A percentile compares a stretch with the other conserved stretches of the same genome.
phyloP scores from a whole-genome alignment of 92 coral and sea anemone species.

The Blastomussa wellsi region DNA sequence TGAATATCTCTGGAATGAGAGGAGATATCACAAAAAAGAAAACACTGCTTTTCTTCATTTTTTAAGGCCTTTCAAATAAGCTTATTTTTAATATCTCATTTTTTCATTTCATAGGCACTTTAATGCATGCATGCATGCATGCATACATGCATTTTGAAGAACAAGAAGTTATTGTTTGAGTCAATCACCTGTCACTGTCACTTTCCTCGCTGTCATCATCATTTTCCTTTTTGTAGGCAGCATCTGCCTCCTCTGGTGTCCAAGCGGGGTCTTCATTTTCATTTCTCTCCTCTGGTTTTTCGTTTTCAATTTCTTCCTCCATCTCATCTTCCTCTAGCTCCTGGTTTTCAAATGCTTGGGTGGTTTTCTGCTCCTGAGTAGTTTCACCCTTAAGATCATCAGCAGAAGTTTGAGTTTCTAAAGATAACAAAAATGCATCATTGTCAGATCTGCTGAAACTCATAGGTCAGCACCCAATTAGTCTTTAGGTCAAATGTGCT shows the following conservation, averaged over 20 bases:
- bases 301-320: slow-evolving; percentile 1
- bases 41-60: no score
- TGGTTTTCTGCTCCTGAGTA: slow-evolving; percentile 7
- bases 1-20: no score
- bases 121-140: no score
- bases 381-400: slow-evolving; percentile 24
- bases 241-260: slow-evolving; percentile 51
- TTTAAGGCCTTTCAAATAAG: no score
- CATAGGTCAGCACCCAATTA: slow-evolving; percentile 10
- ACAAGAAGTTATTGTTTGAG: background rate
- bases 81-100: no score
- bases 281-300: slow-evolving; percentile 4
- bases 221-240: slow-evolving; percentile 37
- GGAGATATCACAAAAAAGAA: no score
- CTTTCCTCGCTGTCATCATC: slow-evolving; percentile 45
- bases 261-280: slow-evolving; percentile 49
- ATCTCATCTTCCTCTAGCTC: slow-evolving; percentile 4
- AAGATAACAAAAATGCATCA: slow-evolving; percentile 18
- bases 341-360: background rate
- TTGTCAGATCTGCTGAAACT: slow-evolving; percentile 24
- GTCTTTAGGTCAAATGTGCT: slow-evolving; percentile 17
- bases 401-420: slow-evolving; percentile 34
- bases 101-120: no score
- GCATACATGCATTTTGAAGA: no score
- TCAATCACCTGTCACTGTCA: slow-evolving; percentile 41